Percentiles rank a stretch among this genome's conserved stretches.
Conservation (phyloP, 2,797 vertebrate species). For the Rallus crepitans region DNA sequence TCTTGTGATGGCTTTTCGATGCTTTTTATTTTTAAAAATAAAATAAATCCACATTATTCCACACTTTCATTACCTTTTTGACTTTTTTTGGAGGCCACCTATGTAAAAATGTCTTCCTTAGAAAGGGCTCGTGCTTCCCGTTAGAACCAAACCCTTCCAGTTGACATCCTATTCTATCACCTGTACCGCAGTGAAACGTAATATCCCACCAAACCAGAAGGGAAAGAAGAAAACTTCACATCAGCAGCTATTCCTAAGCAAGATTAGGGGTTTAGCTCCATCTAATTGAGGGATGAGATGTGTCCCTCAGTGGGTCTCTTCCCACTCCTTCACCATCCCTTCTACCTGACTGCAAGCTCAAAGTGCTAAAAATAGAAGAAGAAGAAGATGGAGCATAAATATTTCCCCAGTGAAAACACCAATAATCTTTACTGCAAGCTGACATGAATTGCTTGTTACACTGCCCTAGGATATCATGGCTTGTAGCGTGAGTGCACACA, state of each 20-base stretch:
- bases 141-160: not conserved
- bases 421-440: constrained; percentile 59
- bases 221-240: constrained; percentile 27
- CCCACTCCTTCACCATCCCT: not conserved
- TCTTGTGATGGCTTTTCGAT: constrained; percentile 47
- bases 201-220: not conserved
- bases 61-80: not conserved
- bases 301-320: not conserved
- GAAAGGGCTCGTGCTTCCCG: not conserved
- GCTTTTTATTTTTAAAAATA: not conserved
- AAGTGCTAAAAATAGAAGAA: constrained; percentile 52
- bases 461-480: constrained; percentile 53
- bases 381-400: constrained; percentile 46
- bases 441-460: constrained; percentile 56
- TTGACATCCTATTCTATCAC: not conserved
- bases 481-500: not conserved
- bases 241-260: constrained; percentile 36
- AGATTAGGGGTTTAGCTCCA: constrained; percentile 46
- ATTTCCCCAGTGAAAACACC: constrained; percentile 62
- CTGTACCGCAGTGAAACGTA: constrained; percentile 25
- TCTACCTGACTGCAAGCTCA: constrained; percentile 42
- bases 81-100: not conserved
- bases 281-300: constrained; percentile 2
- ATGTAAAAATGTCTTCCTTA: not conserved
- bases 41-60: not conserved